A percentile compares a stretch with the other conserved stretches of the same genome.
phyloP scores from a whole-genome alignment of 2,113 vertebrate genomes.

The Pluvialis apricaria region DNA sequence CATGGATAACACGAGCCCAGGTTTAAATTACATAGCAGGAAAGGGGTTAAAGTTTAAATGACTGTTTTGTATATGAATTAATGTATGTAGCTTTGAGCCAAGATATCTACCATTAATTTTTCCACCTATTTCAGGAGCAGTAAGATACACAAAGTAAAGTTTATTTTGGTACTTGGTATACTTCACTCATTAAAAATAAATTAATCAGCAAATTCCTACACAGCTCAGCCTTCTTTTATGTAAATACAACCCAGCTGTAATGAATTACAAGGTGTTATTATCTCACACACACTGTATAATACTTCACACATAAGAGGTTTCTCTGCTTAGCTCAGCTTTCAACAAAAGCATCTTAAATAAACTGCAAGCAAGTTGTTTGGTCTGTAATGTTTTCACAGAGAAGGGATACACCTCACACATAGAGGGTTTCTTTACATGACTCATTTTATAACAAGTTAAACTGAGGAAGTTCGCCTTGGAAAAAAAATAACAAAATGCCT shows the following conservation, averaged over 20 bases:
- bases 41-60: conserved; percentile 75
- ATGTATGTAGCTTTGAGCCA: conserved; percentile 75
- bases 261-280: conserved; percentile 83
- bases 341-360: conserved; percentile 86
- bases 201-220: conserved; percentile 86
- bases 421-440: conserved; percentile 79
- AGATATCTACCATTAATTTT: conserved; percentile 83
- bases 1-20: not conserved
- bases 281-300: conserved; percentile 73
- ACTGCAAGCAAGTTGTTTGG: conserved; percentile 78
- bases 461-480: conserved; percentile 70
- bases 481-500: conserved; percentile 44
- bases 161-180: conserved; percentile 81
- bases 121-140: conserved; percentile 82
- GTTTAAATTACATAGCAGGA: conserved; percentile 58
- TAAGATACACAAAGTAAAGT: conserved; percentile 82
- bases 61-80: conserved; percentile 79
- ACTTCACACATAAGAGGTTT: conserved; percentile 78
- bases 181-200: conserved; percentile 86
- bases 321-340: conserved; percentile 75
- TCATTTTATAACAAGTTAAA: conserved; percentile 81
- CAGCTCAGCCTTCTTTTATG: conserved; percentile 79
- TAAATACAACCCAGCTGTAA: conserved; percentile 83
- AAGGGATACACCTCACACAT: conserved; percentile 77
- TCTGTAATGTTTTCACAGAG: conserved; percentile 82